Percentiles rank a stretch among this genome's conserved stretches.
Conservation (phyloP, 1,140 invertebrate species). For the Drosophila jambulina region DNA sequence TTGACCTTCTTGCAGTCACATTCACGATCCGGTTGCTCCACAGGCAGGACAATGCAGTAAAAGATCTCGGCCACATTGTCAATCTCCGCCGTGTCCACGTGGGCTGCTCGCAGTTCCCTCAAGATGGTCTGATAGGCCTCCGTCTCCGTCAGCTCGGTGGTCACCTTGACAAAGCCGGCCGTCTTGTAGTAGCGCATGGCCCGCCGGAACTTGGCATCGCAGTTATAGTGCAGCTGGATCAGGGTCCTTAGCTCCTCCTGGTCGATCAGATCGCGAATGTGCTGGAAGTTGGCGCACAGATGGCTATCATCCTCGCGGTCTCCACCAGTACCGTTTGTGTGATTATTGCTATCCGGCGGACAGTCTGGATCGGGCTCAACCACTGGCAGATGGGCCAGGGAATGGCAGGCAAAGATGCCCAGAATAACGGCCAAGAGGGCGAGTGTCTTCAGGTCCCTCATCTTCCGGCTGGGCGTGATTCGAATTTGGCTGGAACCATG, state of each 20-base stretch:
- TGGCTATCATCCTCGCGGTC: neutral
- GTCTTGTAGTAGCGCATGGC: conserved; percentile 65
- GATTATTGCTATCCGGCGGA: conserved; percentile 3
- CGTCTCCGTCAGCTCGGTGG: conserved; percentile 48
- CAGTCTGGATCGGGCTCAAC: neutral
- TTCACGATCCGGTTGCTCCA: conserved; percentile 7
- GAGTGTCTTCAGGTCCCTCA: conserved; percentile 40
- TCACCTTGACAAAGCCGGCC: conserved; percentile 30
- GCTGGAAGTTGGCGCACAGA: conserved; percentile 51
- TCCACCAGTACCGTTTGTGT: neutral
- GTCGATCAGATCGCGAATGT: conserved; percentile 56
- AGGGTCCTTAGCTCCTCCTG: conserved; percentile 24
- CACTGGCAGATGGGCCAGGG: neutral
- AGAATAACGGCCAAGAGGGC: conserved; percentile 17
- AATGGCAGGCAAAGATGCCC: conserved; percentile 24
- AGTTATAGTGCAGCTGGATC: conserved; percentile 63
- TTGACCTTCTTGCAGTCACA: conserved; percentile 50
- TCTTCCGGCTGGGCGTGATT: conserved; percentile 17
- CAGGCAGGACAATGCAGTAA: conserved; percentile 45
- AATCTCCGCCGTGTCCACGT: conserved; percentile 53
- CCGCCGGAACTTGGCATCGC: conserved; percentile 58
- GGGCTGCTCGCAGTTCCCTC: conserved; percentile 8
- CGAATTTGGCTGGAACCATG: conserved; percentile 8
- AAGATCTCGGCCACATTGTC: conserved; percentile 58
- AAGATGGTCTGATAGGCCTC: conserved; percentile 38